Conservation (phyloP, 2,888 invertebrate species). For the Nephrocerus scutellatus region DNA sequence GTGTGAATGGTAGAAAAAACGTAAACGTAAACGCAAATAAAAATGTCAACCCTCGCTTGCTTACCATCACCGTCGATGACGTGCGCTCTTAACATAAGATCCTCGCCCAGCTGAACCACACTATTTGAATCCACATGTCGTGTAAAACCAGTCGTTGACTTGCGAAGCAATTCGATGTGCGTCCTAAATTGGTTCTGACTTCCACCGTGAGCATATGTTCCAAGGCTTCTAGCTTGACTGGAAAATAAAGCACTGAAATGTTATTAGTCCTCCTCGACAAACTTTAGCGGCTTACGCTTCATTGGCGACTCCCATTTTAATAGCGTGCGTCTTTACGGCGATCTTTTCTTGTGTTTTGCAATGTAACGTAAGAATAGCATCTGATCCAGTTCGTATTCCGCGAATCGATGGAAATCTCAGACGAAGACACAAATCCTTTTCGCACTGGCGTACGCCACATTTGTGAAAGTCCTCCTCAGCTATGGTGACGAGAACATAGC, state of each 20-base stretch:
- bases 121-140: constrained; percentile 50
- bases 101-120: constrained; percentile 54
- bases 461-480: constrained; percentile 48
- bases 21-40: too few relatives aligned
- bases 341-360: constrained; percentile 53
- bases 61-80: constrained; percentile 54
- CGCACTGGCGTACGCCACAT: constrained; percentile 52
- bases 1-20: not conserved
- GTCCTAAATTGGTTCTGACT: constrained; percentile 51
- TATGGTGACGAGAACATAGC: constrained; percentile 47
- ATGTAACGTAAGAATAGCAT: constrained; percentile 51
- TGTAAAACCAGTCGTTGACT: constrained; percentile 49
- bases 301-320: constrained; percentile 46
- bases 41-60: constrained; percentile 8
- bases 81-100: constrained; percentile 51
- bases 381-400: constrained; percentile 51
- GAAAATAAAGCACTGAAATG: not conserved
- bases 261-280: too few relatives aligned
- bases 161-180: constrained; percentile 50
- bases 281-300: constrained; percentile 48
- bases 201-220: constrained; percentile 52
- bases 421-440: constrained; percentile 50
- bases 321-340: constrained; percentile 49
- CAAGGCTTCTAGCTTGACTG: constrained; percentile 42
- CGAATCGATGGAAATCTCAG: constrained; percentile 52